Percentiles rank a stretch among this genome's conserved stretches.
Evolutionary conservation across 2,888 invertebrate genomes (phyloP).

Genomic region (Melanophora roralis): DNA sequence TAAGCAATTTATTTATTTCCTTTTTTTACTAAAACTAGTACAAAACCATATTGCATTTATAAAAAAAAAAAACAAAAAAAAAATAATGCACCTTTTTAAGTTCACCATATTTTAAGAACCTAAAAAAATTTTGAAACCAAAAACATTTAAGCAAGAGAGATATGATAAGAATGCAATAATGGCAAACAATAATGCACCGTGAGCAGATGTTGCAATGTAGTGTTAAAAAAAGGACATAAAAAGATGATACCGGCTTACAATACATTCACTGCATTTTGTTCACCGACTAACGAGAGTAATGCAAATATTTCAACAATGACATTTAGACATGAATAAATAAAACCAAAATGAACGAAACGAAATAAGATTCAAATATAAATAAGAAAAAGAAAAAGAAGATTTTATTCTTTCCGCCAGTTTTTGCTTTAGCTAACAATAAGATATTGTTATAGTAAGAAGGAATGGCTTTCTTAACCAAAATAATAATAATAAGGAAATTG

Average conservation of each 20-base stretch:
- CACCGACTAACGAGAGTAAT: constrained; percentile 18
- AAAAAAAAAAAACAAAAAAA: not conserved
- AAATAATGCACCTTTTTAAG: constrained; percentile 11
- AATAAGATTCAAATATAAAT: not conserved
- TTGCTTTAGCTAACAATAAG: constrained; percentile 39
- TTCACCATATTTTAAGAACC: not conserved
- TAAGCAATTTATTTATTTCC: not conserved
- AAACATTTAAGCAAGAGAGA: constrained; percentile 49
- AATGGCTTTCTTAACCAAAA: constrained; percentile 55
- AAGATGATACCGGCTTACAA: not conserved
- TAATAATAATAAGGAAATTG: constrained; percentile 62
- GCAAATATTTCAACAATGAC: constrained; percentile 60
- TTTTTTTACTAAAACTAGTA: constrained; percentile 7
- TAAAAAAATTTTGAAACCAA: constrained; percentile 17
- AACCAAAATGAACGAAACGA: not conserved
- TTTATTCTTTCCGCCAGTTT: constrained; percentile 32
- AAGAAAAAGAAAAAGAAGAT: constrained; percentile 31
- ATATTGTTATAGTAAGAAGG: constrained; percentile 7
- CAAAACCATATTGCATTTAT: constrained; percentile 50
- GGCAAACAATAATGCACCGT: constrained; percentile 57
- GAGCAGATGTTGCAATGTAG: constrained; percentile 49
- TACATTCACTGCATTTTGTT: not conserved
- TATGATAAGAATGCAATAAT: constrained; percentile 59
- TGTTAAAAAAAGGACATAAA: not conserved
- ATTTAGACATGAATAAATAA: constrained; percentile 57